Evolutionary conservation across 2,113 vertebrate species (phyloP).

Genomic region (Urocynchramus pylzowi): DNA sequence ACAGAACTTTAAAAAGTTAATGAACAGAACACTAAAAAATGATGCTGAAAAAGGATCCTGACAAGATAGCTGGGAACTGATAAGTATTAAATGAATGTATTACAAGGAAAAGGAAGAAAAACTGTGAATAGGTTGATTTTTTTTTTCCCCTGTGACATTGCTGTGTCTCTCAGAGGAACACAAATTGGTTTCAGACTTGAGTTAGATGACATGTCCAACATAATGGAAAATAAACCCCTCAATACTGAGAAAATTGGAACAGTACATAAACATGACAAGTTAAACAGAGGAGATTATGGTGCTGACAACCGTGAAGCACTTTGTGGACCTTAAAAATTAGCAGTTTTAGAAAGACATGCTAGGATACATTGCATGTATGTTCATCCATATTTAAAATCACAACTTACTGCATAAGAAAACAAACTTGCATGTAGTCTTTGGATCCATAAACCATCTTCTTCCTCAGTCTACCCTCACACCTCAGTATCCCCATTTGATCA

Average conservation of each 20-base stretch:
- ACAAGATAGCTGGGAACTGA: not conserved
- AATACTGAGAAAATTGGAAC: slow-evolving; percentile 18
- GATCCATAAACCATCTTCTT: not conserved
- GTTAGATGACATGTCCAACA: not conserved
- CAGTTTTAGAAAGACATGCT: not conserved
- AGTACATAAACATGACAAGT: slow-evolving; percentile 49
- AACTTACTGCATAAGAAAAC: not conserved
- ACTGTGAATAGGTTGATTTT: not conserved
- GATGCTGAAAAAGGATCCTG: not conserved
- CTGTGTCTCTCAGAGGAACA: not conserved
- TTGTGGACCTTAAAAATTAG: not conserved
- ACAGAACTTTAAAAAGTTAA: not conserved
- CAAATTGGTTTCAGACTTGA: slow-evolving; percentile 24
- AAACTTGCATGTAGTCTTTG: not conserved
- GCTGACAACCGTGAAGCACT: not conserved
- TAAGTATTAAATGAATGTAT: slow-evolving; percentile 20
- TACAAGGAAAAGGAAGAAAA: slow-evolving; percentile 7
- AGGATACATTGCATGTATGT: not conserved
- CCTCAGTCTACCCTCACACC: not conserved
- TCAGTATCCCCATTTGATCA: not conserved
- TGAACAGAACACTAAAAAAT: slow-evolving; percentile 19
- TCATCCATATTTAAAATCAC: not conserved
- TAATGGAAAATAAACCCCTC: slow-evolving; percentile 34
- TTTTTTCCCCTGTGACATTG: not conserved
- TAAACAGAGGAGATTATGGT: slow-evolving; percentile 26